Conservation (phyloP, 2,888 invertebrate species). For the Phasia obesa region DNA sequence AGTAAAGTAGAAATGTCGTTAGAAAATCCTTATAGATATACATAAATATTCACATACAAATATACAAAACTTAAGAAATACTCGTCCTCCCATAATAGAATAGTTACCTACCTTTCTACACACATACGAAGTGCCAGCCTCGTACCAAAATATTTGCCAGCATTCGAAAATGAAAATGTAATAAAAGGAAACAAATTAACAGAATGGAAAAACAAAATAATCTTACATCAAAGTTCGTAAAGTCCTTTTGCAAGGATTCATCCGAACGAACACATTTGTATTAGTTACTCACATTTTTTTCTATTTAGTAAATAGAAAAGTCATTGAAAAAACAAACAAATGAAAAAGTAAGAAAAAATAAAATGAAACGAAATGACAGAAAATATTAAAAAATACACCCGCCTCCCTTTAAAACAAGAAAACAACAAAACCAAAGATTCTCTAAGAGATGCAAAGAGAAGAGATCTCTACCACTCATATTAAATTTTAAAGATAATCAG, state of each 20-base stretch:
- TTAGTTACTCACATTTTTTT: slow-evolving; percentile 50
- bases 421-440: slow-evolving; percentile 63
- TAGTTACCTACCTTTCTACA: slow-evolving; percentile 50
- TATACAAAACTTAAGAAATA: slow-evolving; percentile 9
- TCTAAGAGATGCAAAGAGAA: slow-evolving; percentile 51
- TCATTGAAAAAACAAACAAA: slow-evolving; percentile 13
- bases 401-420: slow-evolving; percentile 42
- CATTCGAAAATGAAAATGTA: slow-evolving; percentile 9
- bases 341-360: background rate
- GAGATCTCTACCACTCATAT: slow-evolving; percentile 41
- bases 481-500: slow-evolving; percentile 46
- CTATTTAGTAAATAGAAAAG: slow-evolving; percentile 38
- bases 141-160: slow-evolving; percentile 20
- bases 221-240: slow-evolving; percentile 31
- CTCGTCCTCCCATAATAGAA: slow-evolving; percentile 16
- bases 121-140: background rate
- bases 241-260: slow-evolving; percentile 30
- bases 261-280: slow-evolving; percentile 14
- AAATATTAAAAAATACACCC: slow-evolving; percentile 54
- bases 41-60: slow-evolving; percentile 45
- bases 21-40: slow-evolving; percentile 55
- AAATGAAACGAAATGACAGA: background rate
- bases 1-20: slow-evolving; percentile 71
- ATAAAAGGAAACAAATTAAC: slow-evolving; percentile 13
- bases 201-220: slow-evolving; percentile 36